Percentiles rank a stretch among this genome's conserved stretches.
phyloP scores from a whole-genome alignment of 2,797 vertebrate species.

The Hypotaenidia okinawae region DNA sequence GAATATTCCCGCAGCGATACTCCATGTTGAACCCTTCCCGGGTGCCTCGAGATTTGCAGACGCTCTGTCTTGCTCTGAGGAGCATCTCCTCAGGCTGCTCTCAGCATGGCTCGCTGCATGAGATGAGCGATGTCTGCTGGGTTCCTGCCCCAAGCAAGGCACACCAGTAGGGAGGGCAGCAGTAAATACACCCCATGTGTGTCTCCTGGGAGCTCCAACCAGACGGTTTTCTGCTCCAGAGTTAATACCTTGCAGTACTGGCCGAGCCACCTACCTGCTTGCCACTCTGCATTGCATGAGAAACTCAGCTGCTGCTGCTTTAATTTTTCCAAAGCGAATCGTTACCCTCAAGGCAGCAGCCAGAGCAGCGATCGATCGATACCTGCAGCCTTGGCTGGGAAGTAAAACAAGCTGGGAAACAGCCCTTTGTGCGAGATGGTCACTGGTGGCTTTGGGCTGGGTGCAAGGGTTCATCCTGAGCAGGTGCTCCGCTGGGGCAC shows the following conservation, averaged over 20 bases:
- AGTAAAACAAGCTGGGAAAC: neutral
- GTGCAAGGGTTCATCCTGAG: rapidly evolving
- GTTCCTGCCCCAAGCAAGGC: neutral
- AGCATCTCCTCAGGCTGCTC: neutral
- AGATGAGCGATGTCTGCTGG: neutral
- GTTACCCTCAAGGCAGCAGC: neutral
- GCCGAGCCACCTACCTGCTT: rapidly evolving
- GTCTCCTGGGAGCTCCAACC: neutral
- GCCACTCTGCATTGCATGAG: neutral
- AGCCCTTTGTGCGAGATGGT: rapidly evolving
- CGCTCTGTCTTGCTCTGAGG: rapidly evolving
- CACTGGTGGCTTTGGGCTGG: neutral
- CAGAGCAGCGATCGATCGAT: neutral
- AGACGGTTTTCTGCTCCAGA: neutral
- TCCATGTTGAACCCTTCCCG: constrained; percentile 19
- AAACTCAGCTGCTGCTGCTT: neutral
- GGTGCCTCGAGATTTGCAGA: neutral
- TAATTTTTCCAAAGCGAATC: neutral
- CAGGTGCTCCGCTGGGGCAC: neutral
- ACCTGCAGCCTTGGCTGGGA: neutral
- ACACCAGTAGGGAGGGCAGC: neutral
- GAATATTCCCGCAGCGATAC: neutral
- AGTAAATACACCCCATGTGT: rapidly evolving
- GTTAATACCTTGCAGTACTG: neutral
- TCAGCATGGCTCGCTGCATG: neutral